A percentile compares a stretch with the other conserved stretches of the same genome.
phyloP scores from a whole-genome alignment of 2,888 invertebrate genomes.

The Osmoderma eremita region DNA sequence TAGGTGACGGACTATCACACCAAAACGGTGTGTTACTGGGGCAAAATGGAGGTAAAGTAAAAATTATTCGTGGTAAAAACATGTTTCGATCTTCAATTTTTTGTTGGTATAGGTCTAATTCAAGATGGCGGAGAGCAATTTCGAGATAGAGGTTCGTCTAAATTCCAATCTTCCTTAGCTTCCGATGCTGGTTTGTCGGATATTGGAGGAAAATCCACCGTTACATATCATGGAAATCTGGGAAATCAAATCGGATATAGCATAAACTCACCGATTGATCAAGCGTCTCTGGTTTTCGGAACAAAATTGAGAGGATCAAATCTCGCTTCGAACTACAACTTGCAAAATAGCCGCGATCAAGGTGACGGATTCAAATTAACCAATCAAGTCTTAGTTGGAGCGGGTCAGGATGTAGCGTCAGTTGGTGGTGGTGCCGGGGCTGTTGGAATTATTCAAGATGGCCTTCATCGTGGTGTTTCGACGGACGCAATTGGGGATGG shows the following conservation, averaged over 20 bases:
- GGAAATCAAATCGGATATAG: constrained; percentile 9
- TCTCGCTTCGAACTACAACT: constrained; percentile 7
- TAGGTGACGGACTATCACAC: too few species aligned
- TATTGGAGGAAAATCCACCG: constrained; percentile 5
- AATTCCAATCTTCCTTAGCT: neutral
- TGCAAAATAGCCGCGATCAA: neutral
- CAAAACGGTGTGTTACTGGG: too few species aligned
- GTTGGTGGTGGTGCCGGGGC: neutral
- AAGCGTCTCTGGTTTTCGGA: constrained; percentile 12
- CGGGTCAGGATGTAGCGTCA: neutral
- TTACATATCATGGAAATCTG: constrained; percentile 21
- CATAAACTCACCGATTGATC: constrained; percentile 14
- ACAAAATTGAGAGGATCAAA: constrained; percentile 14
- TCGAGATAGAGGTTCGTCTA: neutral
- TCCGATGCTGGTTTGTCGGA: neutral
- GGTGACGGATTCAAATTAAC: constrained; percentile 10
- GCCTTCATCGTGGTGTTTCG: neutral
- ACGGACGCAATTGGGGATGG: constrained; percentile 5
- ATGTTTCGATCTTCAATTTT: neutral
- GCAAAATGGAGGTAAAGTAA: neutral
- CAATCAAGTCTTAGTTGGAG: constrained; percentile 6
- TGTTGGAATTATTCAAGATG: neutral
- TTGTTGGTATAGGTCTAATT: neutral
- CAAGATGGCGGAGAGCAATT: neutral
- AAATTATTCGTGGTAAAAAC: too few species aligned